phyloP scores from a whole-genome alignment of 2,888 invertebrate species.

The Gortyna flavago region DNA sequence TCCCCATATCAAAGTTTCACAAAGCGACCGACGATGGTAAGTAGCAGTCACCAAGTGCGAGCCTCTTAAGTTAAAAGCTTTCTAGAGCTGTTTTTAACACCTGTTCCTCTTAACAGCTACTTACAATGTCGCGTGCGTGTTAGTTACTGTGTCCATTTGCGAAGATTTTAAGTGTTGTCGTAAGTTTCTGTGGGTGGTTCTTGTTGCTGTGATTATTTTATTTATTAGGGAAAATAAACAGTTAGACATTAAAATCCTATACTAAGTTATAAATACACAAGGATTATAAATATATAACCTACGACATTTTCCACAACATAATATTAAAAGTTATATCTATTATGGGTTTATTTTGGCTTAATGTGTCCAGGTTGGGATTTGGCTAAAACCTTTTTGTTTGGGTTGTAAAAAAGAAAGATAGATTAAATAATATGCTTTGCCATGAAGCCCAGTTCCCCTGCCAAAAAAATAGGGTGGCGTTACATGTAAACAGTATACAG shows the following conservation, averaged over 20 bases:
- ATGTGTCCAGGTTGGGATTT: background rate
- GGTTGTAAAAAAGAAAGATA: background rate
- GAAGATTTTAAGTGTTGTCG: slow-evolving; percentile 26
- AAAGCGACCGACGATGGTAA: slow-evolving; percentile 57
- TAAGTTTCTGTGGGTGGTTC: slow-evolving; percentile 8
- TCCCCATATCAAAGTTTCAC: slow-evolving; percentile 64
- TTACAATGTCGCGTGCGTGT: slow-evolving; percentile 57
- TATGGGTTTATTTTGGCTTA: background rate
- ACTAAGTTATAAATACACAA: too few relatives aligned
- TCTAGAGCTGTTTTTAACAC: slow-evolving; percentile 62
- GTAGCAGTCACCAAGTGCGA: slow-evolving; percentile 56
- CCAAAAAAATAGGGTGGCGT: background rate
- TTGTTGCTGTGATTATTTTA: background rate
- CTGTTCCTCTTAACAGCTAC: slow-evolving; percentile 63
- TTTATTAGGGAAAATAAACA: background rate
- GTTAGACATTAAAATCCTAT: too few relatives aligned
- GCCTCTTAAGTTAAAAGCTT: slow-evolving; percentile 68
- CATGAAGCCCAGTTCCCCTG: background rate
- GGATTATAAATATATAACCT: too few relatives aligned
- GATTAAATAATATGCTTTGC: background rate
- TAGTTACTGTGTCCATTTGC: slow-evolving; percentile 35
- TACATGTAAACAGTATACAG: background rate
- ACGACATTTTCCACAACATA: too few relatives aligned
- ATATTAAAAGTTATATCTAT: too few relatives aligned
- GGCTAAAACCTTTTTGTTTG: background rate